These are phyloP conservation scores for Spheniscus humboldti DNA, from an alignment of 2,797 vertebrate genomes.

Conservation along the genomic window DNA sequence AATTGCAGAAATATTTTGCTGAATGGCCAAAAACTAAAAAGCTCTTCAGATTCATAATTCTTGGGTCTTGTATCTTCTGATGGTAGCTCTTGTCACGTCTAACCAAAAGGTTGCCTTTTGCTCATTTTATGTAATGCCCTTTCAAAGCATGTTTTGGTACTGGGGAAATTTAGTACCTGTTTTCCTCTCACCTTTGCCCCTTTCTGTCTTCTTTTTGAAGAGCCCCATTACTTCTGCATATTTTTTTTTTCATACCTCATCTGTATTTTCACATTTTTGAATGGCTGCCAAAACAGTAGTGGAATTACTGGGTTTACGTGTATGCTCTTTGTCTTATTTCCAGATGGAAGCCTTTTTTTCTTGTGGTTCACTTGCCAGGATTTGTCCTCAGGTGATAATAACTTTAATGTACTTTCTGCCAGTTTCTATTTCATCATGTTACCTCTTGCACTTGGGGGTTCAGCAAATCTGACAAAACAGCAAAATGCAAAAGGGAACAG, in stretches of 20 bases:
- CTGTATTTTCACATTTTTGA: not conserved
- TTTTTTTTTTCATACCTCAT: not conserved
- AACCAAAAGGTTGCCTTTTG: not conserved
- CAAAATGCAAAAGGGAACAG: not conserved
- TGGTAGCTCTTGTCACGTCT: not conserved
- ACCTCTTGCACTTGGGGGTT: slow-evolving; percentile 3
- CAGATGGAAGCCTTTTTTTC: slow-evolving; percentile 27
- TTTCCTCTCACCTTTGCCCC: not conserved
- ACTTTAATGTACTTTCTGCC: slow-evolving; percentile 55
- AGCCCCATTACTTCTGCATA: not conserved
- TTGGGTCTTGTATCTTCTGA: not conserved
- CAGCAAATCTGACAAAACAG: not conserved
- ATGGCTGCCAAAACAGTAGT: not conserved
- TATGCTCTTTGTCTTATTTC: slow-evolving; percentile 2
- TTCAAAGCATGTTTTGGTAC: not conserved
- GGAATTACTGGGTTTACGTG: not conserved
- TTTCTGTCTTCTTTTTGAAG: not conserved
- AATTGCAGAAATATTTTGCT: slow-evolving; percentile 11
- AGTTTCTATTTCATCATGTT: slow-evolving; percentile 40
- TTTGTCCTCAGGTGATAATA: slow-evolving; percentile 47
- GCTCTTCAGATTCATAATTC: not conserved
- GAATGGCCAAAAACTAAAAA: not conserved
- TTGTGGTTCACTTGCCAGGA: slow-evolving; percentile 6
- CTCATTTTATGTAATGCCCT: not conserved
- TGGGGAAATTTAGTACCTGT: not conserved